Percentiles rank a stretch among this genome's conserved stretches.
phyloP scores from a whole-genome alignment of 2,113 vertebrate species.

The Desmodus rotundus region DNA sequence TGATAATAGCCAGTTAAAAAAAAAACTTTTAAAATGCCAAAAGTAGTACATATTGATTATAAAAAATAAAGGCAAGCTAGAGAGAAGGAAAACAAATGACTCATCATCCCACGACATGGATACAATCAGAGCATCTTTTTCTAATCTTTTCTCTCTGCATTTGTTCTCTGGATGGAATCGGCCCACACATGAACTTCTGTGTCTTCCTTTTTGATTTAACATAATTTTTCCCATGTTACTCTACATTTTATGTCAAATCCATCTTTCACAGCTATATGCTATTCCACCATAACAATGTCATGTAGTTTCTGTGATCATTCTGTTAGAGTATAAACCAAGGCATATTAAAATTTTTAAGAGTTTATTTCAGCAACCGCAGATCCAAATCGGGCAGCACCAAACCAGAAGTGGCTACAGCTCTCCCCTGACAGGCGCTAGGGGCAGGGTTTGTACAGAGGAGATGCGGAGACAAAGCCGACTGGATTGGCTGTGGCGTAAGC shows the following conservation, averaged over 20 bases:
- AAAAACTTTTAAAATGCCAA: background rate
- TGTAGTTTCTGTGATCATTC: background rate
- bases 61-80: slow-evolving; percentile 35
- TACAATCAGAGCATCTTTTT: background rate
- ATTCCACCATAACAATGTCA: background rate
- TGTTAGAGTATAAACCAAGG: background rate
- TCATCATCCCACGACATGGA: background rate
- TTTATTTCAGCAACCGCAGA: background rate
- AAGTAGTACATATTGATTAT: background rate
- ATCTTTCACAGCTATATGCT: background rate
- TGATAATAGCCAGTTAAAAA: slow-evolving; percentile 13
- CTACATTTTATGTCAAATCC: background rate
- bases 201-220: background rate
- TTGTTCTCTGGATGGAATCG: background rate
- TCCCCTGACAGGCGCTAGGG: fast-evolving
- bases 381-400: background rate
- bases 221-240: background rate
- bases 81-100: slow-evolving; percentile 11
- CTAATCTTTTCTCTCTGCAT: background rate
- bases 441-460: background rate
- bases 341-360: background rate
- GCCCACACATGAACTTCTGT: background rate
- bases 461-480: background rate
- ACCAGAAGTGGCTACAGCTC: background rate
- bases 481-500: background rate